Evolutionary conservation across 2,797 vertebrate genomes (phyloP).

Genomic region (Sebastes oblongus): DNA sequence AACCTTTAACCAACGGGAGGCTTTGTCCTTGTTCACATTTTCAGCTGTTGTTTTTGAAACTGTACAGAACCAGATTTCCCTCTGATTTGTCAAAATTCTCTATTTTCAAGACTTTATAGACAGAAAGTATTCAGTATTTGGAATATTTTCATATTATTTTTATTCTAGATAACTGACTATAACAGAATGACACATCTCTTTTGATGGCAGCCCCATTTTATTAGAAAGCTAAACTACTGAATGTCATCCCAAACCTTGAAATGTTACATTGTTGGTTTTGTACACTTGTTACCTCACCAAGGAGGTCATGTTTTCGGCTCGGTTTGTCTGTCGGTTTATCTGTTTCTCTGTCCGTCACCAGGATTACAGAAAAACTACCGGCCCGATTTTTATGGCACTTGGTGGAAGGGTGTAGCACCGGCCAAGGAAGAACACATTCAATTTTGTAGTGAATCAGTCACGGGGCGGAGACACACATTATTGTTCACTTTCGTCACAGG

Average conservation of each 20-base stretch:
- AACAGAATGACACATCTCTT: not conserved
- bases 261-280: not conserved
- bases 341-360: too few species aligned
- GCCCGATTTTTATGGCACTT: too few species aligned
- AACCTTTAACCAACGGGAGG: not conserved
- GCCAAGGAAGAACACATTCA: too few species aligned
- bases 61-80: not conserved
- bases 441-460: not conserved
- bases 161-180: not conserved
- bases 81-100: not conserved
- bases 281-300: too few species aligned
- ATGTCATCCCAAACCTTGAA: not conserved
- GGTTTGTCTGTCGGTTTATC: too few species aligned
- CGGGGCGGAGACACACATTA: not conserved
- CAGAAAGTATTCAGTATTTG: not conserved
- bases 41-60: not conserved
- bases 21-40: not conserved
- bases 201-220: not conserved
- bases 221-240: not conserved
- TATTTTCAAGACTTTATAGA: not conserved
- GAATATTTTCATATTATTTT: not conserved
- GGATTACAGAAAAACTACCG: too few species aligned
- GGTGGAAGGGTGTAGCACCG: too few species aligned
- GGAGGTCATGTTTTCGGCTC: too few species aligned
- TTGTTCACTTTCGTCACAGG: not conserved